Evolutionary conservation across 1,140 invertebrate genomes (phyloP), one percentile per base, ranked within the genome.

Genomic region (Drosophila ananassae): DNA sequence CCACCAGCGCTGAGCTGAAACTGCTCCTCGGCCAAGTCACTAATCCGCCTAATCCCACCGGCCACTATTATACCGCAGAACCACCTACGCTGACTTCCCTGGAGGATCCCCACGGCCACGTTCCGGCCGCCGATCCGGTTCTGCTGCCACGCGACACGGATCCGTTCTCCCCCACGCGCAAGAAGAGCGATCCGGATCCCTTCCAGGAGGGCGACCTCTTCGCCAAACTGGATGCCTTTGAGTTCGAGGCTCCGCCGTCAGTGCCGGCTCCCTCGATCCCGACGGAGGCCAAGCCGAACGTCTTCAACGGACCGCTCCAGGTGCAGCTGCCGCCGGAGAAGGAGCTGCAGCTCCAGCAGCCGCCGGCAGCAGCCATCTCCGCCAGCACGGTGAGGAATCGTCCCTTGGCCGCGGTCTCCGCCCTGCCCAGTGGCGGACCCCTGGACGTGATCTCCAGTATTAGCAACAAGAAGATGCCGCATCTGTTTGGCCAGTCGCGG

Each of bases 191-290:
- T 92, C 83, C 83, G 34, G 95, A 96, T 73, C 95, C 95, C 12
- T 96, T 96, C 90, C 94, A 96, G 89, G 94, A 93, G n/a, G 95
- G 84, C 12, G 90, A 91, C 79, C 95, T 93, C 62, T 94, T 94
- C 74, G 64, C 83, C 74, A 91, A 83, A 80, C 87, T 92, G 55
- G 95, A 95, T 87, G 95, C 95, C 8, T 96, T 96, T 74, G 93
- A 94, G 59, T 94, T 93, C 39, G 93, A 93, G 92, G 93, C 90
- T 78, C 82, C 55, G 46, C 62, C 60, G 12, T 21, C 37, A 10
- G 10, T 21, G 8, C 56, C 54, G 12, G 55, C 59, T 24, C 50
- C 39, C 8, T 25, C 75, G 28, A 39, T 64, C 3, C 59, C 41
- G 3, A 21, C 56, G 0, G 67, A 51, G 22, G 3, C 41, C 1